Conservation (phyloP, 1,140 invertebrate species). For the Philopotamus ludificatus region DNA sequence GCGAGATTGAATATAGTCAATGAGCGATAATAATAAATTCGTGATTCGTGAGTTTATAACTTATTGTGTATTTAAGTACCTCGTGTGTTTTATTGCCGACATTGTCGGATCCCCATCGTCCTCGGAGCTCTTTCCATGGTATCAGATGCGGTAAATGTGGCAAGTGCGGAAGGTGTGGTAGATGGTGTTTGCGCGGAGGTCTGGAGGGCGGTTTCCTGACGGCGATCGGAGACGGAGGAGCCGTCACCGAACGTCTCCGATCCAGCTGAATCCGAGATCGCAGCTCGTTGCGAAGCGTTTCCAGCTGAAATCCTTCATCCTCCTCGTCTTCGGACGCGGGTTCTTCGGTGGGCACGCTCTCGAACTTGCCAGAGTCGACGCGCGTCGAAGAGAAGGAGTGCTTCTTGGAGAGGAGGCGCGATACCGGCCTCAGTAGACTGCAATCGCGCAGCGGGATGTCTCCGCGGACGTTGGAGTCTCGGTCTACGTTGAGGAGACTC, state of each 20-base stretch:
- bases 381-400: conserved; percentile 32
- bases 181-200: conserved; percentile 11
- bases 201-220: conserved; percentile 46
- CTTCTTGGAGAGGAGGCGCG: conserved; percentile 22
- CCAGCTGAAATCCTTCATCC: conserved; percentile 51
- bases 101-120: conserved; percentile 42
- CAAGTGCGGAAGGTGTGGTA: conserved; percentile 52
- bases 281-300: conserved; percentile 47
- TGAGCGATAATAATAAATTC: no score
- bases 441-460: conserved; percentile 18
- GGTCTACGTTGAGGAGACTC: conserved; percentile 23
- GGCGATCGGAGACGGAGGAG: conserved; percentile 53
- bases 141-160: conserved; percentile 50
- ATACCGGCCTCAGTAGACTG: conserved; percentile 18
- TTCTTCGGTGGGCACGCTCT: conserved; percentile 46
- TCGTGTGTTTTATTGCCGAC: conserved; percentile 51
- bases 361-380: conserved; percentile 30
- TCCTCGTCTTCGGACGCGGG: conserved; percentile 47
- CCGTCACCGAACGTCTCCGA: conserved; percentile 51
- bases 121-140: conserved; percentile 46
- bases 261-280: conserved; percentile 44
- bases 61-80: no score
- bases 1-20: no score
- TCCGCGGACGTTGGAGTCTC: background rate
- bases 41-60: no score